Base-by-base conservation (phyloP, 30 jellyfish, hydroid and myxozoan genomes). In the Hydra vulgaris region DNA sequence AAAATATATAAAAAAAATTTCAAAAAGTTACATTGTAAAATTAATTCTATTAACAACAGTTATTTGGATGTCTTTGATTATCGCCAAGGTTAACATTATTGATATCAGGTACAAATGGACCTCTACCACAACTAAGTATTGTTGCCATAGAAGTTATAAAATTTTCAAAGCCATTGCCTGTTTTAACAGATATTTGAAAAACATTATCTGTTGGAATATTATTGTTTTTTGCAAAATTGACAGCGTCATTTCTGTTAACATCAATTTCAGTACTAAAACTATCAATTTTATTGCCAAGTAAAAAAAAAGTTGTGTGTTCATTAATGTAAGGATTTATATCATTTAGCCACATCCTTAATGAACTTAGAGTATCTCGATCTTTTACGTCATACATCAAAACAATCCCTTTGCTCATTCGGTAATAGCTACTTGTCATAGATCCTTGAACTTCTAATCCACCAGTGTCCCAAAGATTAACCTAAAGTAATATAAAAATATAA, bases 391-490 rank as follows among this genome's bases (percentile, higher is more conserved):
- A 92, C 25, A 92, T 83, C 0, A 92, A 76, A 21, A 92, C 66
- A 7, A 92, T 87, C 23, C 92, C 96, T 80, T 87, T 89, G 27
- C 96, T 88, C 27, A 84, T 83, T 21, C 81, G 83, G 77, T 86
- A 92, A 81, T 92, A 89, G 25, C 71, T 84, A 27, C 88, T 82
- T 7, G 98, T 92, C 83, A 92, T 82, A 12, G 81, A 80, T 1
- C 98, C 98, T 22, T 96, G 88, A 25, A 81, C 68, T 78, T 92
- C 98, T 95, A 92, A 77, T 1, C 98, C 98, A 0, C 94, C 98
- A 69, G 98, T 92, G 84, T 92, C 98, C 98, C 98, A 92, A 16
- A 92, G 89, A 23, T 86, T 74, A 19, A 92, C 40, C 98, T 92
- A 70, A n/a, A 24, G 18, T 23, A 26, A 69, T 40, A 3, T 40